phyloP scores from a whole-genome alignment of 2,888 invertebrate species.

The Torymus aiolomorphi region DNA sequence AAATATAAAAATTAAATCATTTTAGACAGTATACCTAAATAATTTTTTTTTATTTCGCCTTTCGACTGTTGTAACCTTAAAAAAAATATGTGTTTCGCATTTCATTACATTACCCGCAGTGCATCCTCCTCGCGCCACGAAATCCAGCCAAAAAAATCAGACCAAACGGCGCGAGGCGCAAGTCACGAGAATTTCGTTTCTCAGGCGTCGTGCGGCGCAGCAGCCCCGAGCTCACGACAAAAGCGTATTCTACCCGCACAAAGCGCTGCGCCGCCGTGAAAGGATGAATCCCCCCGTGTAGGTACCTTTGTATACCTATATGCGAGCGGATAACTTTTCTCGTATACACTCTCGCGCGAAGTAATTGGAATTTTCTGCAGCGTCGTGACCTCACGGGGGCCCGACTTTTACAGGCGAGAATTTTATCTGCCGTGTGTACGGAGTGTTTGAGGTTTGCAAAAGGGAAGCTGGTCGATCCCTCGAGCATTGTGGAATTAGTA shows the following conservation, averaged over 20 bases:
- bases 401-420: not conserved
- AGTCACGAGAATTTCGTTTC: slow-evolving; percentile 39
- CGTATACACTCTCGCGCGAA: slow-evolving; percentile 22
- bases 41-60: too few relatives aligned
- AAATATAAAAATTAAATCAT: too few relatives aligned
- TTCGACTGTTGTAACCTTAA: too few relatives aligned
- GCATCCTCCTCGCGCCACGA: not conserved
- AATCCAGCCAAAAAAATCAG: slow-evolving; percentile 19
- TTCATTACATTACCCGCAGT: too few relatives aligned
- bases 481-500: too few relatives aligned
- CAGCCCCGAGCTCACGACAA: not conserved
- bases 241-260: not conserved
- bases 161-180: not conserved
- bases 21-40: too few relatives aligned
- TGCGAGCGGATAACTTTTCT: not conserved
- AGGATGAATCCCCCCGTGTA: slow-evolving; percentile 35
- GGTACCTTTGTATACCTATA: not conserved
- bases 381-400: slow-evolving; percentile 23
- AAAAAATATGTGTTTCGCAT: too few relatives aligned
- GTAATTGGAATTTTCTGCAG: slow-evolving; percentile 42
- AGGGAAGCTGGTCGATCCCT: not conserved
- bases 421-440: not conserved
- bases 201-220: slow-evolving; percentile 8
- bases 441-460: not conserved
- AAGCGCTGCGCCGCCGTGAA: slow-evolving; percentile 23